Base-by-base conservation (phyloP, 2,888 invertebrate species). In the Operophtera brumata region DNA sequence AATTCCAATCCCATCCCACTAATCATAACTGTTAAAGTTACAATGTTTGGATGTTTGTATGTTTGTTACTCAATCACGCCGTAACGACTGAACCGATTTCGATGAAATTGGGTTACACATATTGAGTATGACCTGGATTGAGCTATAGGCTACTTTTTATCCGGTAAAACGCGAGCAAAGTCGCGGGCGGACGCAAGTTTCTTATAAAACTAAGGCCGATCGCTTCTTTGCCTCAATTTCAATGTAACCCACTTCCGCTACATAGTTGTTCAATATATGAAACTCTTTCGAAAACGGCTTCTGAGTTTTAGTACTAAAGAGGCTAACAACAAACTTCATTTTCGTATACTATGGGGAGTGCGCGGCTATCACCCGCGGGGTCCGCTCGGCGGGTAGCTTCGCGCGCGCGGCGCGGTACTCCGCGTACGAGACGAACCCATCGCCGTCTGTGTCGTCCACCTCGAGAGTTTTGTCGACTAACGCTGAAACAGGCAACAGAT, bases 381-480 rank as follows among this genome's bases (percentile, higher is more conserved):
- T 79, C 13, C 84, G 68, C 0, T 82, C 78, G 1, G 59, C 32
- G 0, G 75, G 69, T 32, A 64, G 77, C 42, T 69, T 75, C 0
- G 69, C 72, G 28, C 89, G 70, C 0, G 88, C 89, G 1, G 87
- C 84, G 10, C 86, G 70, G 55, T 89, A 90, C 61, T 98, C 98
- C 0, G 94, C 91, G 77, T 97, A 98, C 56, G 94, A 96, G 32
- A 98, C 86, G 75, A 92, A 96, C 0, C 98, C 98, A 73, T 98
- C 97, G 35, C 94, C 92, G 77, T 98, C 94, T 0, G 92, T 86
- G 78, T 98, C 98, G 69, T 97, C 97, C 59, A 95, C 94, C 52
- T 91, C 90, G 34, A 98, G 82, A 8, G 97, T 96, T 65, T 93
- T 93, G 77, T 98, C 98, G 36, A 98, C 96, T 46, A 97, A 87